A percentile compares a stretch with the other conserved stretches of the same genome.
Evolutionary conservation across 2,113 vertebrate species (phyloP).

Genomic region (Gopherus flavomarginatus): DNA sequence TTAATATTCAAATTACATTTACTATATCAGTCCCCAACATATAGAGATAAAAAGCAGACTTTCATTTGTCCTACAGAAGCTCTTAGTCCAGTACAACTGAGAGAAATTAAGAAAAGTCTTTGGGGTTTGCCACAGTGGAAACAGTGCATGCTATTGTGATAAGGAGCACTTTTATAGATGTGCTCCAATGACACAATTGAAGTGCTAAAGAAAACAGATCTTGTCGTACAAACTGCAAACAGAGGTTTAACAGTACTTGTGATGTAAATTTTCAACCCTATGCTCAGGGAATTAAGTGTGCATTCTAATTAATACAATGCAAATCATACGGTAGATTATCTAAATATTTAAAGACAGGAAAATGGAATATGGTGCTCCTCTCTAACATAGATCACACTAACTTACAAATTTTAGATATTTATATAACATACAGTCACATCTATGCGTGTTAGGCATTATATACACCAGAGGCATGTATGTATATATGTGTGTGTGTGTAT

Average conservation of each 20-base stretch:
- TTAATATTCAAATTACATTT: neutral
- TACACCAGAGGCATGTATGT: neutral
- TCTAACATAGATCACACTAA: neutral
- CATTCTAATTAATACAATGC: neutral
- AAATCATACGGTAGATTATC: neutral
- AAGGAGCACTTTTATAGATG: neutral
- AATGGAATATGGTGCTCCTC: neutral
- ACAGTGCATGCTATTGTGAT: neutral
- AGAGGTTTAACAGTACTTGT: neutral
- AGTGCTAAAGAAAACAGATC: constrained; percentile 2
- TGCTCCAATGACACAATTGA: neutral
- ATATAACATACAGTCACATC: neutral
- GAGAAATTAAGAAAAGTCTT: neutral
- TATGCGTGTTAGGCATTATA: neutral
- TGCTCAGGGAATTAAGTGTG: neutral
- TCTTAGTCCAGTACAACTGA: neutral
- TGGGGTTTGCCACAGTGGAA: neutral
- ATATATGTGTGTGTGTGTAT: too few species aligned
- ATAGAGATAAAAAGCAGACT: neutral
- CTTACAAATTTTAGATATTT: neutral
- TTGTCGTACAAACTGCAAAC: neutral
- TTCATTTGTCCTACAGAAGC: neutral
- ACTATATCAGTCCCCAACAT: neutral
- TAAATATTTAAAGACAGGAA: neutral
- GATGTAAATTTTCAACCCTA: neutral